Evolutionary conservation across 2,888 invertebrate species (phyloP), one percentile per base, ranked within the genome.

Genomic region (Mactromeris polynyma): DNA sequence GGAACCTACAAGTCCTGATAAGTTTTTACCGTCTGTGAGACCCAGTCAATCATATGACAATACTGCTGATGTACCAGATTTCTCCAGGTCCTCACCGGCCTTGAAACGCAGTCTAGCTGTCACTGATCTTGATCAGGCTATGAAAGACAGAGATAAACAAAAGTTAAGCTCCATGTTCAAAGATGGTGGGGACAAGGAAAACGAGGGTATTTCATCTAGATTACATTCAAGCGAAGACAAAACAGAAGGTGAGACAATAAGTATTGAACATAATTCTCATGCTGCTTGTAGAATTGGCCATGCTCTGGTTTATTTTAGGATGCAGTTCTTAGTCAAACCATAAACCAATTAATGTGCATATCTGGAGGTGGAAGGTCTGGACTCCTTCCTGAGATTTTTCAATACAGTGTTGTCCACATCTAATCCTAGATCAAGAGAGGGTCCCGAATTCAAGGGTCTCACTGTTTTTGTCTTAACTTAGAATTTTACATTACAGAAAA

Each of bases 71-170:
- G 17, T 79, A n/a, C 83, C 77, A 33, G 92, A 90, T 19, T 87
- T 92, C 54, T 46, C 87, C 36, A 86, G 73, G 69, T 73, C 88
- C 7, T 91, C 91, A 2, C 86, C 93, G 26, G 91, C 90, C 6
- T 58, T 93, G 38, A 93, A 92, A 73, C 82, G 94, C 54, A 92
- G 93, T 38, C 86, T 92, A 46, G 92, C 85, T n/a, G 95, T 94
- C 4, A 95, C 95, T 11, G 95, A 95, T 80, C 89, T 95, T 31
- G 95, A 95, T 86, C 89, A 94, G 80, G 94, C 94, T 33, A 94
- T 94, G 93, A 90, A 89, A 81, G 93, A 94, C 73, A 81, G 92
- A 42, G 94, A 94, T 83, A 92, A 94, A 77, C 91, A 93, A 78
- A 93, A 93, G 38, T 85, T 94, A 26, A 89, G 90, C 21, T 89